These are phyloP conservation scores for Sinosuthora webbiana DNA, from an alignment of 2,113 vertebrate genomes.

Conservation along the genomic window DNA sequence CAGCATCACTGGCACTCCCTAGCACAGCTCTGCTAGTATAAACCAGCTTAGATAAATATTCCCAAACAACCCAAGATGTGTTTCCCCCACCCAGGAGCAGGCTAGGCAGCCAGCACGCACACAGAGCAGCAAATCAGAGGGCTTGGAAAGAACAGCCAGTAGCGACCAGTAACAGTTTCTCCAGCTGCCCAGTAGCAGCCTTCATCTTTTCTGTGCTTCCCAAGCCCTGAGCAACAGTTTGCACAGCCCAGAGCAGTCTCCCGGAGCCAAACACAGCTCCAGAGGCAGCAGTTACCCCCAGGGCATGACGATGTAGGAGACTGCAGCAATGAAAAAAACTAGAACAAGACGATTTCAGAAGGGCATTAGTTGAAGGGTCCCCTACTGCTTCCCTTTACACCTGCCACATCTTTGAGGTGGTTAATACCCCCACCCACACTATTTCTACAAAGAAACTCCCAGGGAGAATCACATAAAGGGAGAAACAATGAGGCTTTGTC, in stretches of 20 bases:
- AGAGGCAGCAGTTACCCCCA: not conserved
- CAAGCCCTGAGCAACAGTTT: not conserved
- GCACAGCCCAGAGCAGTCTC: not conserved
- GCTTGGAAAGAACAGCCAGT: not conserved
- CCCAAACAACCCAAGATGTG: not conserved
- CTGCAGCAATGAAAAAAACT: not conserved
- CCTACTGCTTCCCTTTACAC: not conserved
- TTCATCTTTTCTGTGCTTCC: not conserved
- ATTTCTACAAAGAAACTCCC: not conserved
- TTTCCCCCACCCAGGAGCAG: not conserved
- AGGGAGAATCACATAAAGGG: not conserved
- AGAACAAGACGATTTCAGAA: not conserved
- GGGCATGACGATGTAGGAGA: not conserved
- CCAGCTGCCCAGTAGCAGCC: not conserved
- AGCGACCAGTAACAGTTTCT: not conserved
- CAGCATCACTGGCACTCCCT: not conserved
- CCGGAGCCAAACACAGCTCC: not conserved
- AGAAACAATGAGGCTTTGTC: conserved; percentile 9
- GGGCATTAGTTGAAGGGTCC: not conserved
- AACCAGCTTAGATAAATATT: not conserved
- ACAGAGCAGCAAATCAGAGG: not conserved
- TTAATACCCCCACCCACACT: not conserved
- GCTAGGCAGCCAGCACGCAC: not conserved
- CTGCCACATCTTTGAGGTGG: not conserved
- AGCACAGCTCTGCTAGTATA: not conserved